A percentile compares a stretch with the other conserved stretches of the same genome.
Conservation (phyloP, 2,888 invertebrate genomes). For the Nematopogon swammerdamellus region DNA sequence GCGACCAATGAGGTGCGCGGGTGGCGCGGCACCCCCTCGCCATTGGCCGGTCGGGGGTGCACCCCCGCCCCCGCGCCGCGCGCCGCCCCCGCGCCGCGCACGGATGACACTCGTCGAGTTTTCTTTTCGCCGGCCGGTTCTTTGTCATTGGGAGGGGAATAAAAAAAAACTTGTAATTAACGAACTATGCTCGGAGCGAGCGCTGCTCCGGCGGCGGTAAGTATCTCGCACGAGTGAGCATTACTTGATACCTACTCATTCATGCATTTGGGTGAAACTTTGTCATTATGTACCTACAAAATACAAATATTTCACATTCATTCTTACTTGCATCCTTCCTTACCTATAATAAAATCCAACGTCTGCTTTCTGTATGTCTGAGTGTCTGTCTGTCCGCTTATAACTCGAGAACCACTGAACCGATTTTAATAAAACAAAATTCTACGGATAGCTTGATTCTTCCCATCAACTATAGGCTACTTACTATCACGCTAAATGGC, state of each 20-base stretch:
- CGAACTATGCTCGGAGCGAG: slow-evolving; percentile 53
- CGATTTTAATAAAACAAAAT: too few relatives aligned
- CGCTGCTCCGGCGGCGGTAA: slow-evolving; percentile 31
- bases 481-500: too few relatives aligned
- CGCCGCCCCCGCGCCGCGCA: slow-evolving; percentile 31
- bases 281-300: too few relatives aligned
- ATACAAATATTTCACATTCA: too few relatives aligned
- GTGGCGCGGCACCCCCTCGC: slow-evolving; percentile 21
- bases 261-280: background rate
- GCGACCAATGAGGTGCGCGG: slow-evolving; percentile 23
- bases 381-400: too few relatives aligned
- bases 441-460: too few relatives aligned
- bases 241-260: background rate
- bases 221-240: slow-evolving; percentile 14
- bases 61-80: slow-evolving; percentile 24
- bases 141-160: slow-evolving; percentile 57
- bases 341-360: too few relatives aligned
- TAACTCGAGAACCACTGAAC: too few relatives aligned
- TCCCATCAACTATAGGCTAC: too few relatives aligned
- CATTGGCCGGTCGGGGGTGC: slow-evolving; percentile 23
- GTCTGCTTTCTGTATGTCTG: too few relatives aligned
- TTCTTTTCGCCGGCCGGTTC: slow-evolving; percentile 57
- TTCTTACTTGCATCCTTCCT: too few relatives aligned
- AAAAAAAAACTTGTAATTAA: slow-evolving; percentile 58
- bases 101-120: slow-evolving; percentile 58